Conservation (phyloP, 2,113 vertebrate genomes). For the Heterotis niloticus region DNA sequence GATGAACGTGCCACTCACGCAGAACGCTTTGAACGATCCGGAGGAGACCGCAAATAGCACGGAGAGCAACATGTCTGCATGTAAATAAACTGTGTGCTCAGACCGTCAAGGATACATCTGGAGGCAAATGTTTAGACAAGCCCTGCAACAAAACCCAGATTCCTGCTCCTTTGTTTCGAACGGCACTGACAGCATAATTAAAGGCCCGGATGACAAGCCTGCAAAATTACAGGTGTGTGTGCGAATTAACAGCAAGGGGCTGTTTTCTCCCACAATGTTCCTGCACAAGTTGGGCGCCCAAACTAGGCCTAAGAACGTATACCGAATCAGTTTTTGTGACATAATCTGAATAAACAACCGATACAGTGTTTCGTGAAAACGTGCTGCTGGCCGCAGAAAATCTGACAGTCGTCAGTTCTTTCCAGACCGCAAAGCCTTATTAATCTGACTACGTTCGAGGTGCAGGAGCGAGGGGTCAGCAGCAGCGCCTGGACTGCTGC, state of each 20-base stretch:
- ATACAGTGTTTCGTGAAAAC: constrained; percentile 26
- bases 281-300: neutral
- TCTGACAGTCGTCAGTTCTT: constrained; percentile 12
- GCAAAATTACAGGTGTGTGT: constrained; percentile 22
- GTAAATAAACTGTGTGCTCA: constrained; percentile 9
- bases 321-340: constrained; percentile 17
- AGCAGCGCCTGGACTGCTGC: neutral
- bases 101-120: neutral
- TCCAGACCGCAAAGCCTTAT: constrained; percentile 17
- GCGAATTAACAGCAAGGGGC: neutral
- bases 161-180: constrained; percentile 9
- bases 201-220: neutral
- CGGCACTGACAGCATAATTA: constrained; percentile 11
- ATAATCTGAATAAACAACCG: neutral
- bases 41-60: constrained; percentile 5
- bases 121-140: constrained; percentile 17
- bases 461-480: neutral
- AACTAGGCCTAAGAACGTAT: constrained; percentile 21
- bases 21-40: constrained; percentile 10
- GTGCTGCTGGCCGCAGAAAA: constrained; percentile 20
- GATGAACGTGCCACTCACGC: constrained; percentile 26
- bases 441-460: constrained; percentile 6
- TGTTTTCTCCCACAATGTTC: neutral
- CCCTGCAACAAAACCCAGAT: constrained; percentile 18
- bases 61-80: constrained; percentile 23